Conservation (phyloP, 2,888 invertebrate species). For the Tipula vernalis region DNA sequence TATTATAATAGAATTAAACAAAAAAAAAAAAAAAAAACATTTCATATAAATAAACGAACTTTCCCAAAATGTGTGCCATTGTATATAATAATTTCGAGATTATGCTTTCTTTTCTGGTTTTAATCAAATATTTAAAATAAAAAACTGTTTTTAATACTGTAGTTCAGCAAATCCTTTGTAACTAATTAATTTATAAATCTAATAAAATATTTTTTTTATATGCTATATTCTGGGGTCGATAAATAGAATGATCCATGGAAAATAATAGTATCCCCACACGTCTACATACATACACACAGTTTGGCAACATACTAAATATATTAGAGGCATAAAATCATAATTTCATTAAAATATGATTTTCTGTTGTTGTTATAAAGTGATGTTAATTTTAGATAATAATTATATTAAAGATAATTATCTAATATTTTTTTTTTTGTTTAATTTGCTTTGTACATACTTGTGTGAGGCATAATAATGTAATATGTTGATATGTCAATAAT, state of each 20-base stretch:
- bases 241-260: neutral
- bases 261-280: neutral
- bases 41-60: neutral
- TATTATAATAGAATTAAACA: neutral
- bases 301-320: neutral
- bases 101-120: neutral
- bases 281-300: neutral
- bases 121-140: neutral
- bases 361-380: neutral
- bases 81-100: neutral
- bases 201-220: neutral
- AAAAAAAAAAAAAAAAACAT: too few species aligned
- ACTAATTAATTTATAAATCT: neutral
- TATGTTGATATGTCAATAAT: constrained; percentile 4
- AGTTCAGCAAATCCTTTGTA: neutral
- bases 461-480: neutral
- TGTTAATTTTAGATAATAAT: neutral
- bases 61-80: neutral
- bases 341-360: neutral
- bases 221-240: neutral
- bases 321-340: neutral
- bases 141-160: neutral
- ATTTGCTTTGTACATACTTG: neutral
- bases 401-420: neutral
- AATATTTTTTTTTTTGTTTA: neutral